These are phyloP conservation scores for Xiphorhynchus erythropygius DNA, from an alignment of 2,797 vertebrate genomes.

Conservation along the genomic window DNA sequence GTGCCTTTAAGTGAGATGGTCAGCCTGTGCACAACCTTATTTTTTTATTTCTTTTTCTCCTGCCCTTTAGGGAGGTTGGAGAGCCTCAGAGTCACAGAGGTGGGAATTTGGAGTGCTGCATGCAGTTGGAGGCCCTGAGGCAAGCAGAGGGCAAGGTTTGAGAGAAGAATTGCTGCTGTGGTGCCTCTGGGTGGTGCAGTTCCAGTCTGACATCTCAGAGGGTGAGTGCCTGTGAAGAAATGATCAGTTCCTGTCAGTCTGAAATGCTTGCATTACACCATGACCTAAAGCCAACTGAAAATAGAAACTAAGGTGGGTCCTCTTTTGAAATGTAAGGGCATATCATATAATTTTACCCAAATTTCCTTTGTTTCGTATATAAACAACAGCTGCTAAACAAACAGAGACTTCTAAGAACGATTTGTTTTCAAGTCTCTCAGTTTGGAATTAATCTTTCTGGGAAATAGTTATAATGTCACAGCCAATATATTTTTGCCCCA, in stretches of 20 bases:
- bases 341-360: not conserved
- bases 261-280: not conserved
- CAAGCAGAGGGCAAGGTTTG: fast-evolving
- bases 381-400: slow-evolving; percentile 21
- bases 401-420: slow-evolving; percentile 41
- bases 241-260: not conserved
- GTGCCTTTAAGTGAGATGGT: not conserved
- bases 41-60: not conserved
- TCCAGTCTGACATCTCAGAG: not conserved
- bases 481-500: slow-evolving; percentile 53
- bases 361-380: not conserved
- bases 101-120: not conserved
- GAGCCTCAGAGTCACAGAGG: not conserved
- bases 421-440: slow-evolving; percentile 6
- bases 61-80: not conserved
- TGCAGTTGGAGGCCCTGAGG: not conserved
- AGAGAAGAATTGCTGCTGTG: not conserved
- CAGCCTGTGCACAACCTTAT: not conserved
- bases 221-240: not conserved
- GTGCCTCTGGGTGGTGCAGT: not conserved
- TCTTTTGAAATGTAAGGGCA: not conserved
- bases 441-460: slow-evolving; percentile 47
- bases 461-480: slow-evolving; percentile 33
- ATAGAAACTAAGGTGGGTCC: not conserved
- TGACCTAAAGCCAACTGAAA: not conserved